Base-by-base conservation (phyloP, 2,888 invertebrate species). In the Lithophane ornitopus region DNA sequence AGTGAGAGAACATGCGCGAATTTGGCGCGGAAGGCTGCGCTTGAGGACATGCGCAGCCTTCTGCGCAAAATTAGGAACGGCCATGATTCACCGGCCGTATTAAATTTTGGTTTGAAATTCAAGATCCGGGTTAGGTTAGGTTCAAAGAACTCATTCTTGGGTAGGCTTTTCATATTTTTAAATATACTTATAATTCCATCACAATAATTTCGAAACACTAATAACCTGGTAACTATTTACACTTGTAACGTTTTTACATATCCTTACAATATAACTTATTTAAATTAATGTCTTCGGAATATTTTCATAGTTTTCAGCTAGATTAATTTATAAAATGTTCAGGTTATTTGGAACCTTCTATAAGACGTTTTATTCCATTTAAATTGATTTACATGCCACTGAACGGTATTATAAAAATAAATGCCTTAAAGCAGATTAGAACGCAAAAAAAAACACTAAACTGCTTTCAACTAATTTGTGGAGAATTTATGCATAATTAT, bases 171-270 rank as follows among this genome's bases (percentile, higher is more conserved):
- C 12, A 34, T 41, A 65, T n/a, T 59, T 19, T 62, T 81, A 78
- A 41, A 34, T 54, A 39, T 67, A 77, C 59, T 75, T 81, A 74
- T 56, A 79, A 70, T 72, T 76, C 49, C 81, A 87, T 87, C 87
- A 87, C 87, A 88, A 87, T 88, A 76, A 87, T 78, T 72, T 70
- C 58, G 26, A 86, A 86, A 81, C 54, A 74, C 80, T 87, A 87
- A 66, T 75, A 81, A 80, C 59, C 44, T 70, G 74, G 49, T 81
- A 76, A 82, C 72, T 88, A 87, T 88, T 82, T 88, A 88, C 88
- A 88, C 14, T 67, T 61, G 41, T 70, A 89, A 89, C 85, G 78
- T 87, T 85, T 88, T 84, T 87, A 88, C 85, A 88, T 70, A 58
- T n/a, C 8, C 80, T 81, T 85, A 83, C 16, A 49, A 63, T 66